Evolutionary conservation across 2,797 vertebrate genomes (phyloP), one percentile per base, ranked within the genome.

Genomic region (Austrolebias charrua): DNA sequence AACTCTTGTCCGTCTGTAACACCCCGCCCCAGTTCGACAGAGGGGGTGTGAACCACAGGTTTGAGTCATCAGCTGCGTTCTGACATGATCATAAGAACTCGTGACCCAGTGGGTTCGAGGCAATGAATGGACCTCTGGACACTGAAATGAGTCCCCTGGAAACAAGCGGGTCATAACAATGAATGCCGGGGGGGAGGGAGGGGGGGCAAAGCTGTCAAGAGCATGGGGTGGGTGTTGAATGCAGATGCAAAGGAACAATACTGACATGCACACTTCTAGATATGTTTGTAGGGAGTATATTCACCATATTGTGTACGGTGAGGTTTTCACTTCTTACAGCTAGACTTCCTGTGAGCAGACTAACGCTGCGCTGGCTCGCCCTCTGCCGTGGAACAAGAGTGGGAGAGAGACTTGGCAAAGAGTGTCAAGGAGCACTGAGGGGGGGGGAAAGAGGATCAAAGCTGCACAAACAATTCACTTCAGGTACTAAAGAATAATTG

Each of bases 281-380:
- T 83, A 86, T 82, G 91, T 85, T 90, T 83, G 86, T 87, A 85
- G 85, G 89, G 89, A 83, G 83, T 85, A 94, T 94, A 94, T 93
- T 94, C 93, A 94, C 93, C 93, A 93, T 94, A 88, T 92, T 93
- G 76, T 91, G 91, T 82, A 92, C 88, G 87, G 91, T 87, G 92
- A 92, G 92, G 93, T 91, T 92, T 90, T 93, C 83, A 90, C 91
- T 90, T 88, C 91, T 93, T 90, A 94, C 89, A 87, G 91, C 85
- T 91, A 93, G 88, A 92, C 90, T 89, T 80, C 91, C 90, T 92
- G 91, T 88, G 89, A 91, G 91, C 90, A 92, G 91, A 94, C 90
- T 92, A 93, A 92, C 74, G 89, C 89, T 90, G 87, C 88, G 91
- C 89, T 92, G 92, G 86, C 83, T 91, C 91, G 90, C 91, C 90